Conservation (phyloP, 2,888 invertebrate species). For the Timema cristinae region DNA sequence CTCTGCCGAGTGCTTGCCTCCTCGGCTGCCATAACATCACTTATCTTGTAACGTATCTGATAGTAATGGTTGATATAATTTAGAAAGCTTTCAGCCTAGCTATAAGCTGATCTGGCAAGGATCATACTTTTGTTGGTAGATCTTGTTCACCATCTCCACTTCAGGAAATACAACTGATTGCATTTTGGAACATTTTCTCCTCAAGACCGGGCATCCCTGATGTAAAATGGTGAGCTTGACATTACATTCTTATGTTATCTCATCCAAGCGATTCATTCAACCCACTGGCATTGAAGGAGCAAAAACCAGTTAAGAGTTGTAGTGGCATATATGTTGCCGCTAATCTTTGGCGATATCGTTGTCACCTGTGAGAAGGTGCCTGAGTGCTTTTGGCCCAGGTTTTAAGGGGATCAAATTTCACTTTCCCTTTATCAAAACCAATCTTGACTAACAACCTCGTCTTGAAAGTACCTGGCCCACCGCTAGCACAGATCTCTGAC, state of each 20-base stretch:
- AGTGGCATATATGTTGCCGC: neutral
- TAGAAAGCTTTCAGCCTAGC: neutral
- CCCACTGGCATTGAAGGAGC: neutral
- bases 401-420: too few relatives aligned
- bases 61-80: neutral
- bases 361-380: neutral
- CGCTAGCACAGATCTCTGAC: too few relatives aligned
- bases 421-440: too few relatives aligned
- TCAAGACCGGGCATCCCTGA: neutral
- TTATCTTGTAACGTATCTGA: neutral
- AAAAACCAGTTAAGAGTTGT: neutral
- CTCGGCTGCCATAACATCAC: neutral
- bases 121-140: neutral
- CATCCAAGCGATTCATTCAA: neutral
- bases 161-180: conserved; percentile 6
- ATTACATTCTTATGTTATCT: neutral
- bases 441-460: too few relatives aligned
- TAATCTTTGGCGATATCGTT: neutral
- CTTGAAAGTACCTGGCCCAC: too few relatives aligned
- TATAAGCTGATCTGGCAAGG: neutral
- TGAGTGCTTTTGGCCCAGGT: neutral
- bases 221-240: neutral
- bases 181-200: neutral
- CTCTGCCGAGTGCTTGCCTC: neutral
- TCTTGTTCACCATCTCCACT: neutral